phyloP scores from a whole-genome alignment of 2,113 vertebrate species.

The Dinomys branickii region DNA sequence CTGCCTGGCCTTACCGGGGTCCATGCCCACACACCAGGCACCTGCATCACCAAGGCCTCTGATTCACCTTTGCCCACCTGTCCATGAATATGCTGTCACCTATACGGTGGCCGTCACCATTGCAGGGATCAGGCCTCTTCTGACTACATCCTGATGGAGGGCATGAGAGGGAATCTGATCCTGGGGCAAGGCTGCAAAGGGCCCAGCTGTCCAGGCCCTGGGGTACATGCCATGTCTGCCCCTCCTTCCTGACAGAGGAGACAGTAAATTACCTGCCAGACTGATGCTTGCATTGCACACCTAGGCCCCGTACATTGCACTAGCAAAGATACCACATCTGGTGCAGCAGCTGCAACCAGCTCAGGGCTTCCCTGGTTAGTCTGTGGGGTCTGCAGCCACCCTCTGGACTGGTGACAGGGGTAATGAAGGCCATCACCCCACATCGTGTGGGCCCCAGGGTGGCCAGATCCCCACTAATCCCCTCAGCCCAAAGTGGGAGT shows the following conservation, averaged over 20 bases:
- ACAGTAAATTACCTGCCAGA: neutral
- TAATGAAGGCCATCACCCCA: neutral
- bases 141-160: too few species aligned
- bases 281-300: too few species aligned
- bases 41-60: neutral
- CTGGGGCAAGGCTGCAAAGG: neutral
- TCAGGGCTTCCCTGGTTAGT: too few species aligned
- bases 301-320: neutral
- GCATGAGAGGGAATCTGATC: neutral
- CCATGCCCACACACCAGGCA: too few species aligned
- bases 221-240: neutral
- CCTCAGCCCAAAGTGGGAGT: neutral
- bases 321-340: neutral
- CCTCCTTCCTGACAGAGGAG: neutral
- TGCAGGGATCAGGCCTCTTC: too few species aligned
- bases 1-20: rapidly evolving
- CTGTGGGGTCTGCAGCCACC: neutral
- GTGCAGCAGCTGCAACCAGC: neutral
- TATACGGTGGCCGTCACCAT: neutral
- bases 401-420: neutral
- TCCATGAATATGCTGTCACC: neutral
- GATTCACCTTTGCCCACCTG: neutral
- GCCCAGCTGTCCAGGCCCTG: neutral
- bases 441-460: neutral
- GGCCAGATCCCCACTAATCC: too few species aligned